Evolutionary conservation across 2,888 invertebrate species (phyloP), one percentile per base, ranked within the genome.

Genomic region (Clunio marinus): DNA sequence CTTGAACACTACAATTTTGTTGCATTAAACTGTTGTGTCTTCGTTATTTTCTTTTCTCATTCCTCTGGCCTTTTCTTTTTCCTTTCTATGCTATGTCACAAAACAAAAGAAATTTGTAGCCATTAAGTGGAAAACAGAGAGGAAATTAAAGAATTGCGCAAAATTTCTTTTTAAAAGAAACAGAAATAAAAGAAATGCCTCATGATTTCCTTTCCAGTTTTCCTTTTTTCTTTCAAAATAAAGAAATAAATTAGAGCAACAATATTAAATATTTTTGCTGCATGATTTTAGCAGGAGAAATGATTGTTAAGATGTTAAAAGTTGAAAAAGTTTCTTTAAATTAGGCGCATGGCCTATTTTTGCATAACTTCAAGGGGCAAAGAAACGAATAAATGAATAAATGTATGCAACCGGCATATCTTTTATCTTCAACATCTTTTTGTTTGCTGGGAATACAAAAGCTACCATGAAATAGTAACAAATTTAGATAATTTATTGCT

Each of bases 21-120:
- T 51, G 51, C 51, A 51, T 51, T 51, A 51, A 51, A 17, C 51
- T 51, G 51, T 51, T 51, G 51, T 51, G 10, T 41, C 17, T 51
- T 51, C 15, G 45, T 10, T n/a, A n/a, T 45, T 45, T 45, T 45
- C 10, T 22, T 51, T n/a, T n/a, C n/a, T n/a, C n/a, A n/a, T n/a
- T 17, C 51, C 51, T 17, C 51, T 32, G 7, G 35, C 35, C 35
- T 32, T 32, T 13, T 32, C n/a, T n/a, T n/a, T n/a, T n/a, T n/a
- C n/a, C n/a, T n/a, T n/a, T n/a, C 35, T 51, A 22, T 22, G 22
- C 51, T 22, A 51, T 51, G 51, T 51, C 51, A 51, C 7, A 17
- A 17, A 51, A 45, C 13, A 32, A 22, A 51, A 51, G 51, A 51
- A 51, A 17, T 51, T 17, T 51, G 51, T 22, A 13, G 5, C 17